These are phyloP conservation scores for Siphonodentalium dalli DNA, from an alignment of 2,888 invertebrate species.

Conservation along the genomic window DNA sequence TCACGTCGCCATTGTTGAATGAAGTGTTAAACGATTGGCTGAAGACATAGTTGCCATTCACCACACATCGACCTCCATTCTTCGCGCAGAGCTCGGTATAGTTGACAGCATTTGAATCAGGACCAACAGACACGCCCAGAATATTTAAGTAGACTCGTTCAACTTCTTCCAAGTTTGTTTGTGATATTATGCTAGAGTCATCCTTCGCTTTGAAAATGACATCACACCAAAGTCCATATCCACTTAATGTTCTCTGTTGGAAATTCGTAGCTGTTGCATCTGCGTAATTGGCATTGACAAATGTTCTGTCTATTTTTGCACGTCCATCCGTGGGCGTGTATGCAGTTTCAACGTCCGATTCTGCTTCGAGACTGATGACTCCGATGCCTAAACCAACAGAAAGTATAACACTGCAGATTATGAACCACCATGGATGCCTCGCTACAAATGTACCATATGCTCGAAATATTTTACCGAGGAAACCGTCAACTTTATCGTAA, in stretches of 20 bases:
- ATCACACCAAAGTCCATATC: not conserved
- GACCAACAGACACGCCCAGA: no score
- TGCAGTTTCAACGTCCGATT: slow-evolving; percentile 12
- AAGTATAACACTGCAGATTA: not conserved
- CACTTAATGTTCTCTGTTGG: not conserved
- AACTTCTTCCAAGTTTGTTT: no score
- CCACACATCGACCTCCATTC: no score
- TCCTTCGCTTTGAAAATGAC: not conserved
- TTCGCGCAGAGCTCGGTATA: no score
- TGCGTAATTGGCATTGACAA: not conserved
- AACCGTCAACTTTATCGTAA: slow-evolving; percentile 7
- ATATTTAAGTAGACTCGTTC: no score
- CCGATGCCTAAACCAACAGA: slow-evolving; percentile 11
- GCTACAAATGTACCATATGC: slow-evolving; percentile 16
- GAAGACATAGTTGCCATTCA: no score
- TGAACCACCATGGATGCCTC: slow-evolving; percentile 15
- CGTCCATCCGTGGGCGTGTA: slow-evolving; percentile 21
- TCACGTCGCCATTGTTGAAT: no score
- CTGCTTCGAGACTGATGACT: slow-evolving; percentile 7
- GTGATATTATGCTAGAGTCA: no score
- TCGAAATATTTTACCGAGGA: slow-evolving; percentile 10
- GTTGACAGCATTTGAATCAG: no score
- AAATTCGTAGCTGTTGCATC: not conserved
- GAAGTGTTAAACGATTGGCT: no score
- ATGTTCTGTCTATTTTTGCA: not conserved